Evolutionary conservation across 1,140 invertebrate species (phyloP), one percentile per base, ranked within the genome.

Genomic region (Sminthurides bifidus): DNA sequence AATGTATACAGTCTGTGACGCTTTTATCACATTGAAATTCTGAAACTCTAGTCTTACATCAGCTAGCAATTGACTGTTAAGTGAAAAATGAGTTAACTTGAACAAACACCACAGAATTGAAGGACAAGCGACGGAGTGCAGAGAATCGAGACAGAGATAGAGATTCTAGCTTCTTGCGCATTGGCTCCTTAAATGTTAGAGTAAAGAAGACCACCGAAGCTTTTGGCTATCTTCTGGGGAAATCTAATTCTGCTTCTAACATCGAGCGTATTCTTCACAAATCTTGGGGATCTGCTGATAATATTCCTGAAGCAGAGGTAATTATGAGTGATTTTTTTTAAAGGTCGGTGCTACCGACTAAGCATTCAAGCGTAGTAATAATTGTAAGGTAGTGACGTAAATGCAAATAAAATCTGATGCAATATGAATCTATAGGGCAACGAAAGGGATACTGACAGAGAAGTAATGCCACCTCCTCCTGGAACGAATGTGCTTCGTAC

Each of bases 121-220:
- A 65, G 49, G 63, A 65, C 17, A 65, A 65, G 35, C 56, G 63
- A 6, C 23, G 59, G 23, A 58, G 53, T 46, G 56, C 49, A 19
- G 59, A 61, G 30, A 10, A 44, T 21, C 87, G 85, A 77, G 85
- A 88, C 73, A 77, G 79, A 73, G 80, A 79, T 73, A 80, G n/a
- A n/a, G n/a, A n/a, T n/a, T n/a, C n/a, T n/a, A n/a, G 85, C 66
- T 90, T 92, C 72, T 78, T 91, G 59, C 78, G 87, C 65, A 90
- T 92, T 75, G 87, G 88, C 62, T 92, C 88, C 8, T 72, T 92
- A 68, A 91, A 91, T 74, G 86, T 91, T 35, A 78, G 87, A 67
- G 87, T 91, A 66, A 90, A 91, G 74, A 87, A 85, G 70, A 90
- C 87, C 24, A 89, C 56, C 10, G 63, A 65, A 45, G 63, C 63